Evolutionary conservation across 2,888 invertebrate genomes (phyloP).

Genomic region (Nephrotoma flavescens): DNA sequence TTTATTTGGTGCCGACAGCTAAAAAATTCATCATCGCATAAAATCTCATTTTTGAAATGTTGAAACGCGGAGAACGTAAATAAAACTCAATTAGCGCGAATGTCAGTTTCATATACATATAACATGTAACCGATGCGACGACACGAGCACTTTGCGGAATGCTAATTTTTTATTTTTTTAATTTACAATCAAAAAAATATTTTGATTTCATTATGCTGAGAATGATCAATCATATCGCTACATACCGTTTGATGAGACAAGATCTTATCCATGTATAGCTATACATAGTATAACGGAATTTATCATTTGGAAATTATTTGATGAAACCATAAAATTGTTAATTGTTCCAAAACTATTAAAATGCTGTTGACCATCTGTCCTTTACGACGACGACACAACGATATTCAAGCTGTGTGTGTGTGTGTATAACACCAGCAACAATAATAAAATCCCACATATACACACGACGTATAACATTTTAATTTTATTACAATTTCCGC

Average conservation of each 20-base stretch:
- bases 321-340: not conserved
- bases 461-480: not conserved
- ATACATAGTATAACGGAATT: not conserved
- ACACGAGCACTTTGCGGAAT: not conserved
- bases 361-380: not conserved
- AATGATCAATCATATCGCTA: not conserved
- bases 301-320: not conserved
- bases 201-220: not conserved
- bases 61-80: not conserved
- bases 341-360: not conserved
- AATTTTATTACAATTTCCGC: not conserved
- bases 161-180: not conserved
- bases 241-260: not conserved
- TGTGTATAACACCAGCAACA: not conserved
- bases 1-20: not conserved
- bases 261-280: not conserved
- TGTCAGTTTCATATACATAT: not conserved
- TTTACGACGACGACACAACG: not conserved
- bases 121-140: not conserved
- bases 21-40: not conserved
- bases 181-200: not conserved
- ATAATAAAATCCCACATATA: not conserved
- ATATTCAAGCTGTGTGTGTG: too few relatives aligned
- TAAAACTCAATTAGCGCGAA: not conserved
- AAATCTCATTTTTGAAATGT: not conserved